phyloP scores from a whole-genome alignment of 2,113 vertebrate species.

The Spea bombifrons region DNA sequence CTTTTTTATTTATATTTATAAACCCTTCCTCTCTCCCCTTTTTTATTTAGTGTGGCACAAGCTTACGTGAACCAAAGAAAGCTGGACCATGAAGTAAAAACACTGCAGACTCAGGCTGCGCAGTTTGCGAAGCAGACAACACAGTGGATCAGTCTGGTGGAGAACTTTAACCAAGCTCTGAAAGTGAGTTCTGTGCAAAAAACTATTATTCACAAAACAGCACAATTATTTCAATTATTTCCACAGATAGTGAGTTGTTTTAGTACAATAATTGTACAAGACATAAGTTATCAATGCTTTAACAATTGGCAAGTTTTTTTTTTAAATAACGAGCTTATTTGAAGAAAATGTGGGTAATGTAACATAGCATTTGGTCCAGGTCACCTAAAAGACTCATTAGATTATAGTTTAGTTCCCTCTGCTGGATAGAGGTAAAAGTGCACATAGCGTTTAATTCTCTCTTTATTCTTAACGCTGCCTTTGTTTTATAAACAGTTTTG shows the following conservation, averaged over 20 bases:
- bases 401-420: background rate
- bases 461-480: too few species aligned
- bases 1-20: background rate
- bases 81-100: conserved; percentile 93
- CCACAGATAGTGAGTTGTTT: too few species aligned
- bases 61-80: conserved; percentile 94
- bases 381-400: too few species aligned
- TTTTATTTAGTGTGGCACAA: conserved; percentile 77
- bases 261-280: background rate
- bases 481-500: too few species aligned
- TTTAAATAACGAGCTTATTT: too few species aligned
- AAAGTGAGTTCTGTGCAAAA: conserved; percentile 66
- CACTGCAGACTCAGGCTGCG: conserved; percentile 85
- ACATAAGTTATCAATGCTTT: too few species aligned
- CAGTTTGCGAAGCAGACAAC: conserved; percentile 92
- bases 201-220: background rate
- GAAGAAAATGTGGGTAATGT: too few species aligned
- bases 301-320: too few species aligned
- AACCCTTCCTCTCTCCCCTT: background rate
- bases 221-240: too few species aligned
- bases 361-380: too few species aligned
- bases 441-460: background rate
- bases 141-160: conserved; percentile 95
- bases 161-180: conserved; percentile 93
- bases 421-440: background rate